Conservation (phyloP, 2,888 invertebrate genomes). For the Erpobdella octoculata region DNA sequence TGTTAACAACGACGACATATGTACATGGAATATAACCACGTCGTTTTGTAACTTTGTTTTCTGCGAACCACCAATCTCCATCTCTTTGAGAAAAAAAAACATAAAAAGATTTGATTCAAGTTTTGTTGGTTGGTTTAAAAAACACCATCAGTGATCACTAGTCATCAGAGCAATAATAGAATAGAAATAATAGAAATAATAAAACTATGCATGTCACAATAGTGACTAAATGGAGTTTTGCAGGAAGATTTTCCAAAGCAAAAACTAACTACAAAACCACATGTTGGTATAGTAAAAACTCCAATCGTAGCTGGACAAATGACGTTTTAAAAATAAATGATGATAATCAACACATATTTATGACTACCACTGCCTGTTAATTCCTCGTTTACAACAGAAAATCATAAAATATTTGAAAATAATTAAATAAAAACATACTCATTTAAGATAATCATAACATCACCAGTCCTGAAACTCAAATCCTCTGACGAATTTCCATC, state of each 20-base stretch:
- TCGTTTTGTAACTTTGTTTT: slow-evolving; percentile 30
- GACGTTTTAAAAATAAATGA: no score
- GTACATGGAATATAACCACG: slow-evolving; percentile 88
- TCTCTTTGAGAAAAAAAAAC: not conserved
- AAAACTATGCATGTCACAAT: no score
- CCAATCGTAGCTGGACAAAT: no score
- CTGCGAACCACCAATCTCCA: slow-evolving; percentile 38
- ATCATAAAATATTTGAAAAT: not conserved
- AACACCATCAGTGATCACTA: not conserved
- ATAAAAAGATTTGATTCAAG: not conserved
- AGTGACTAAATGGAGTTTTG: no score
- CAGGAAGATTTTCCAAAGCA: not conserved
- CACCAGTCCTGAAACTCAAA: not conserved
- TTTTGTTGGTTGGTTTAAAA: not conserved
- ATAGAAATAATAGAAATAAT: no score
- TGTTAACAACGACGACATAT: slow-evolving; percentile 63
- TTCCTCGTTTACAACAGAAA: not conserved
- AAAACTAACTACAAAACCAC: no score
- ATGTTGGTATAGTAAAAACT: no score
- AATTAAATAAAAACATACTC: not conserved
- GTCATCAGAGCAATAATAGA: not conserved
- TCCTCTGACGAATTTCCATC: no score
- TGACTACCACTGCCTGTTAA: no score
- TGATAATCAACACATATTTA: no score
- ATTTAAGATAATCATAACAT: not conserved